phyloP scores from a whole-genome alignment of 2,113 vertebrate species.

The Urocolius indicus region DNA sequence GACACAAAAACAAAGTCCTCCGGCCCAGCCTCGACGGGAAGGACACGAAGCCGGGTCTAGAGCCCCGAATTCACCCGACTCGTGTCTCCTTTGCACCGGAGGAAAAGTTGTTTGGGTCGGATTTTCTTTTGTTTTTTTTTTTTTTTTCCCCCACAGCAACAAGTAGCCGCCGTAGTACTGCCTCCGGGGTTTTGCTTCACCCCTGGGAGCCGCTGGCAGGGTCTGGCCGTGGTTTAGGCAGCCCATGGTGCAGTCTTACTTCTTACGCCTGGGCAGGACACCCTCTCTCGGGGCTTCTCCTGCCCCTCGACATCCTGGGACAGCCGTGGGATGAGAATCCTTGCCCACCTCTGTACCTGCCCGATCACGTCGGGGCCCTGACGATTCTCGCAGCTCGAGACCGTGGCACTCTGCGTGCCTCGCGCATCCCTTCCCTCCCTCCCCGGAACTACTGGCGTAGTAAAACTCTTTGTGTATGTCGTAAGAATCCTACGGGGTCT shows the following conservation, averaged over 20 bases:
- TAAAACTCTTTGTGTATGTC: neutral
- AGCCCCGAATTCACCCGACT: too few relatives aligned
- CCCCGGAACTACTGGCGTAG: rapidly evolving
- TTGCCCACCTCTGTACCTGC: neutral
- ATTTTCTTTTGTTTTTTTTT: neutral
- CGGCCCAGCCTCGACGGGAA: neutral
- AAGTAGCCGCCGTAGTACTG: neutral
- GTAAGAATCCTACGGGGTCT: rapidly evolving
- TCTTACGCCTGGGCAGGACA: neutral
- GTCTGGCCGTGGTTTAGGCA: neutral
- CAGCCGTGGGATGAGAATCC: too few relatives aligned
- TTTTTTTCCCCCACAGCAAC: neutral
- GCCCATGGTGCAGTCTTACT: neutral
- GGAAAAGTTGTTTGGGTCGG: neutral
- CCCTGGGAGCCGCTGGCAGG: too few relatives aligned
- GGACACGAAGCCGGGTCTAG: neutral
- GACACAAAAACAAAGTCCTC: neutral
- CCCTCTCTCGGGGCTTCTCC: rapidly evolving
- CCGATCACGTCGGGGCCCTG: rapidly evolving
- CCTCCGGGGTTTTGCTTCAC: neutral
- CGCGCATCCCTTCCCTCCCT: too few relatives aligned
- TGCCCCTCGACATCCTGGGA: too few relatives aligned
- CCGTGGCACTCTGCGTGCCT: neutral
- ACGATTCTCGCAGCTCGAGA: rapidly evolving
- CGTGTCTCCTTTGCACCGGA: neutral